These are phyloP conservation scores for Ophioderma brevispina DNA, from an alignment of 35 echinoderm and acorn worm genomes.

Conservation along the genomic window DNA sequence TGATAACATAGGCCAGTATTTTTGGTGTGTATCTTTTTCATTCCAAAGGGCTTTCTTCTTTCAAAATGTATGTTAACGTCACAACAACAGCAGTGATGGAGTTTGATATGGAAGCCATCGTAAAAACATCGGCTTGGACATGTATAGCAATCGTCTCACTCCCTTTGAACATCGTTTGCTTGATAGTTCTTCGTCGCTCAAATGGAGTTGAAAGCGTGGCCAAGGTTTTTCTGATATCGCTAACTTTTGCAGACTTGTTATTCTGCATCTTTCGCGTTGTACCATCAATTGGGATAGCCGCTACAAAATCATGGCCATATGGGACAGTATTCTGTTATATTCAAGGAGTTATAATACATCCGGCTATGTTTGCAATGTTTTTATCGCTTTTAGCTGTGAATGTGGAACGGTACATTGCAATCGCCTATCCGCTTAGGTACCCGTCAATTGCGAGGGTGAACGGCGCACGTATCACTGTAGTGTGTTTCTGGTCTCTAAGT, in stretches of 20 bases:
- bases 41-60: no score
- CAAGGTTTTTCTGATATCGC: constrained; percentile 1
- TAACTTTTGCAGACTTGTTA: constrained; percentile 13
- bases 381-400: constrained; percentile 8
- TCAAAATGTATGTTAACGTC: no score
- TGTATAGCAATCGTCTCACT: not conserved
- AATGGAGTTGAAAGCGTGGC: not conserved
- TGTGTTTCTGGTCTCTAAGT: not conserved
- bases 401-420: constrained; percentile 11
- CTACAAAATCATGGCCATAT: not conserved
- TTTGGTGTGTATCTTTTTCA: no score
- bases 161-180: not conserved
- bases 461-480: not conserved
- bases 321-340: constrained; percentile 15
- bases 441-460: not conserved
- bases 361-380: not conserved
- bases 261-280: not conserved
- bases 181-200: not conserved
- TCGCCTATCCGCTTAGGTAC: constrained; percentile 12
- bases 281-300: not conserved
- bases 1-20: no score
- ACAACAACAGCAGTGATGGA: no score
- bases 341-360: not conserved
- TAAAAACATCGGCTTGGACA: not conserved
- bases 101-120: no score